Base-by-base conservation (phyloP, 2,113 vertebrate species). In the Lontra canadensis region DNA sequence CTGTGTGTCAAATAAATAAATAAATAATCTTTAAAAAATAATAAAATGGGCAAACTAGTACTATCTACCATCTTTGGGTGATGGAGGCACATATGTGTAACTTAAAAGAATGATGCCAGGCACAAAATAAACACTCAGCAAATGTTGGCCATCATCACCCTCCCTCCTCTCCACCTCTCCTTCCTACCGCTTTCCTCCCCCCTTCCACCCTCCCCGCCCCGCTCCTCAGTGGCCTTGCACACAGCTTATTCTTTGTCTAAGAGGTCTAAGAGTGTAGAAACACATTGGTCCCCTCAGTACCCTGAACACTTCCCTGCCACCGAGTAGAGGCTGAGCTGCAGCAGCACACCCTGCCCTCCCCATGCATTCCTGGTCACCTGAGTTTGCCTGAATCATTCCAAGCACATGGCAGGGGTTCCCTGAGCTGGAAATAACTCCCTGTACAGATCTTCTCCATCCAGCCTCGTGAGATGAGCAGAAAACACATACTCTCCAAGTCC, bases 21-120 rank as follows among this genome's bases (percentile, higher is more conserved):
- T 65, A 65, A 65, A 34, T 15, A 65, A 34, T 65, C 63, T 34
- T 65, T 15, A 34, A 65, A 65, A 65, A 65, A 17, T 42, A 95
- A 93, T 42, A 90, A 95, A 93, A 80, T 39, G 31, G 29, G 52
- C n/a, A 79, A 93, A 97, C 65, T 74, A 44, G 36, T 55, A 65
- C 18, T 67, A 17, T 59, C 17, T 76, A n/a, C 74, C 47, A 36
- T n/a, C 34, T 61, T n/a, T 15, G 47, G 71, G 2, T 69, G 57
- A 90, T 47, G 26, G 61, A 39, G 5, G 21, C 25, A 84, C 88
- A 20, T 14, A 31, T 34, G 42, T 25, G 20, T 52, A 29, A 2
- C 25, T 74, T 93, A 49, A 71, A 92, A 79, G 65, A 59, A 90
- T 18, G 31, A 63, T 34, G 67, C 23, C 13, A 21, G 74, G n/a